phyloP scores from a whole-genome alignment of 2,113 vertebrate species.

The Aplodontia rufa region DNA sequence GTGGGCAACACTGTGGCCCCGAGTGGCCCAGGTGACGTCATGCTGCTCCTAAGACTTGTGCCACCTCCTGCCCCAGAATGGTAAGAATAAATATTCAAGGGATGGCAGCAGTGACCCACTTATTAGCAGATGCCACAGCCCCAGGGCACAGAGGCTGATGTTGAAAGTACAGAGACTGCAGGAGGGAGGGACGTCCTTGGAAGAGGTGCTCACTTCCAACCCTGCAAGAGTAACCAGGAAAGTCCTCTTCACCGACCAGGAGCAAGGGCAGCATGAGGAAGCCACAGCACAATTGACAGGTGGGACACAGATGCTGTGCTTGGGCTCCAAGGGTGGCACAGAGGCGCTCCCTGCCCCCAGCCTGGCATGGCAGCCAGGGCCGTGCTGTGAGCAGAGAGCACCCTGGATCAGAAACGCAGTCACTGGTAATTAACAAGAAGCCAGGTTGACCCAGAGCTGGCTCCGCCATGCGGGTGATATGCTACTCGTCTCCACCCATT shows the following conservation, averaged over 20 bases:
- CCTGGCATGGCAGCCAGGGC: not conserved
- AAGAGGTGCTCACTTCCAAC: slow-evolving; percentile 36
- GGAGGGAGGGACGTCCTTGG: slow-evolving; percentile 70
- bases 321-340: not conserved
- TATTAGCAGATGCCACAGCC: slow-evolving; percentile 75
- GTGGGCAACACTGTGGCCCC: not conserved
- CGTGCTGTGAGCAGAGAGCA: no score
- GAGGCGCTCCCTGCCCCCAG: rapidly evolving
- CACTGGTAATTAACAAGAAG: not conserved
- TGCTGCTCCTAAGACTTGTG: not conserved
- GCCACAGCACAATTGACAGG: rapidly evolving
- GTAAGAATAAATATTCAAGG: slow-evolving; percentile 78
- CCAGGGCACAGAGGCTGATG: slow-evolving; percentile 73
- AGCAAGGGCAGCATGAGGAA: not conserved
- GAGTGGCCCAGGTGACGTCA: not conserved
- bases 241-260: not conserved
- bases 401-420: not conserved
- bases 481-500: no score
- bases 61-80: slow-evolving; percentile 61
- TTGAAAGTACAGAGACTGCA: slow-evolving; percentile 50
- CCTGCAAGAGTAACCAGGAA: not conserved
- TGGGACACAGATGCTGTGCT: not conserved
- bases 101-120: slow-evolving; percentile 80
- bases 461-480: rapidly evolving
- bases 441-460: rapidly evolving